Base-by-base conservation (phyloP, 2,113 vertebrate species). In the Willisornis vidua region DNA sequence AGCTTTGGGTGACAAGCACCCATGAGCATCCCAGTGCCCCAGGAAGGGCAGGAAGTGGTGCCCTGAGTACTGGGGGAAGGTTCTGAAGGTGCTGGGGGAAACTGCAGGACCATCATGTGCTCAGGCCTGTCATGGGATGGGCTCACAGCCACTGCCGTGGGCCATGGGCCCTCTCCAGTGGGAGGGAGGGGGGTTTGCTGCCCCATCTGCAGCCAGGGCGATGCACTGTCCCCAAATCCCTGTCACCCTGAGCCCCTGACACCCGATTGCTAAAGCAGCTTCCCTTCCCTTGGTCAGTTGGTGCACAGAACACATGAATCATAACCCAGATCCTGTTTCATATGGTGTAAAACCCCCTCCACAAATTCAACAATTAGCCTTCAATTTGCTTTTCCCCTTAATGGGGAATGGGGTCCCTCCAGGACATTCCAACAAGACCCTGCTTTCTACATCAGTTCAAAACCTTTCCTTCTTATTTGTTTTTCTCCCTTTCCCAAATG, bases 341-440 rank as follows among this genome's bases (percentile, higher is more conserved):
- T 54, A 24, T 0, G 2, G 65, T 0, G 1, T 55, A 80, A 86
- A 80, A 88, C 65, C 12, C 55, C 72, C 72, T 80, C 66, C 49
- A 71, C 89, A 95, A 95, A 96, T 92, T 90, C 91, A 96, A 88
- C 95, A 95, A 96, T 97, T 96, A 97, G 88, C 78, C 85, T 93
- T 72, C 87, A 91, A 91, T 96, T 96, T 93, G 93, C 95, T 94
- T 95, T 96, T 90, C 92, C 91, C 93, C 68, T 87, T 94, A 92
- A 96, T 87, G 80, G 89, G 93, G 73, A 93, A 10, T 0, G 14
- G 70, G 74, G 28, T 93, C 93, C 93, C 95, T 58, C 84, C 1
- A 83, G 96, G 78, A 93, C 0, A 0, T 68, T 90, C 67, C 68
- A 91, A 62, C 0, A 0, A 91, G 88, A 72, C 78, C 81, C 91